Evolutionary conservation across 2,888 invertebrate species (phyloP), one percentile per base, ranked within the genome.

Genomic region (Meiosimyza decipiens): DNA sequence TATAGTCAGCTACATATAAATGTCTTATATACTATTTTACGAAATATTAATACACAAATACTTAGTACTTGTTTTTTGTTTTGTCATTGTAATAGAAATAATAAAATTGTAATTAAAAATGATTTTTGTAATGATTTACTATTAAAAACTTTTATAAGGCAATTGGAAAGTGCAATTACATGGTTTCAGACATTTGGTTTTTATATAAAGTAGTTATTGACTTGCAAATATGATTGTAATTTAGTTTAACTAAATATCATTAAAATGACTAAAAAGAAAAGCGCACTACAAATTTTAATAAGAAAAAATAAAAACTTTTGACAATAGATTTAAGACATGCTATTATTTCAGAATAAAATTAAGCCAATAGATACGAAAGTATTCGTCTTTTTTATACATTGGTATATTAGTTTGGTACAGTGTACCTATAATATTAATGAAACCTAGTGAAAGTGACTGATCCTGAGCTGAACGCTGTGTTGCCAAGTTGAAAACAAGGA

Each of bases 101-200:
- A 66, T 40, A 54, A 54, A 33, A 54, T 15, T 51, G 51, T 52
- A 51, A 54, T 40, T 51, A 54, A 52, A 63, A 65, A 51, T 50
- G 2, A 50, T 50, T 51, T 11, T 49, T 65, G 18, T 49, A 54
- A 68, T 49, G 18, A 59, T 57, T 68, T 63, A 40, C 40, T 55
- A 16, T 49, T 40, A 68, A 55, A 70, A 66, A 71, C 69, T 18
- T 73, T 50, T 75, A 73, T 85, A 85, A 85, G 83, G 83, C 85
- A 83, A 80, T 83, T 79, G 83, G 82, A 82, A 82, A 81, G 82
- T 84, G 84, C 86, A 85, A 76, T 77, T 77, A 89, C 90, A 90
- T 89, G 89, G 90, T 89, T 85, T 90, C 90, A 90, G 90, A 90
- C 90, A 90, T 90, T 84, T 79, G 77, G 79, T 76, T 81, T 79